Percentiles rank a stretch among this genome's conserved stretches.
Evolutionary conservation across 2,888 invertebrate species (phyloP).

Genomic region (Phymatocera aterrima): DNA sequence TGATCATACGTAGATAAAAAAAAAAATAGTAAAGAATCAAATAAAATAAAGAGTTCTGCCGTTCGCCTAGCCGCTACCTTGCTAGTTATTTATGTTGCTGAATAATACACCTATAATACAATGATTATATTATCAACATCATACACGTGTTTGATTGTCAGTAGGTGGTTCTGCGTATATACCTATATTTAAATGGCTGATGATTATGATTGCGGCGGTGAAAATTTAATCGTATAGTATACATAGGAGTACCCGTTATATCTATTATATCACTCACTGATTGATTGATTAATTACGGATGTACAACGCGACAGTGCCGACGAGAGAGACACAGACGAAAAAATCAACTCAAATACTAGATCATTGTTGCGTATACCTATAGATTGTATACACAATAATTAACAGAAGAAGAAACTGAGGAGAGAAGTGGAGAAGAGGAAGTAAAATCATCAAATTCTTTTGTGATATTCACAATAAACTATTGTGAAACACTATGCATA

Average conservation of each 20-base stretch:
- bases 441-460: constrained; percentile 39
- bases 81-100: constrained; percentile 28
- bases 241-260: not conserved
- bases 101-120: not conserved
- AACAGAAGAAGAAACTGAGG: too few relatives aligned
- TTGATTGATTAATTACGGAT: too few relatives aligned
- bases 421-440: too few relatives aligned
- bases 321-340: not conserved
- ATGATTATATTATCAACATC: too few relatives aligned
- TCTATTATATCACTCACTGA: constrained; percentile 27
- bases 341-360: not conserved
- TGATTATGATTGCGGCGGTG: not conserved
- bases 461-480: constrained; percentile 40
- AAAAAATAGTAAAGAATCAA: not conserved
- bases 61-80: constrained; percentile 39
- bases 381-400: constrained; percentile 26
- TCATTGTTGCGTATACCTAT: constrained; percentile 9
- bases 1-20: too few relatives aligned
- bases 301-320: constrained; percentile 27
- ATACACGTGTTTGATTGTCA: constrained; percentile 1
- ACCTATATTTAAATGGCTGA: not conserved
- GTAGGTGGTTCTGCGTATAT: constrained; percentile 28
- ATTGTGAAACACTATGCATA: constrained; percentile 32
- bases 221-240: constrained; percentile 26
- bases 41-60: not conserved